phyloP scores from a whole-genome alignment of 2,797 vertebrate genomes.

The Lophius americanus region DNA sequence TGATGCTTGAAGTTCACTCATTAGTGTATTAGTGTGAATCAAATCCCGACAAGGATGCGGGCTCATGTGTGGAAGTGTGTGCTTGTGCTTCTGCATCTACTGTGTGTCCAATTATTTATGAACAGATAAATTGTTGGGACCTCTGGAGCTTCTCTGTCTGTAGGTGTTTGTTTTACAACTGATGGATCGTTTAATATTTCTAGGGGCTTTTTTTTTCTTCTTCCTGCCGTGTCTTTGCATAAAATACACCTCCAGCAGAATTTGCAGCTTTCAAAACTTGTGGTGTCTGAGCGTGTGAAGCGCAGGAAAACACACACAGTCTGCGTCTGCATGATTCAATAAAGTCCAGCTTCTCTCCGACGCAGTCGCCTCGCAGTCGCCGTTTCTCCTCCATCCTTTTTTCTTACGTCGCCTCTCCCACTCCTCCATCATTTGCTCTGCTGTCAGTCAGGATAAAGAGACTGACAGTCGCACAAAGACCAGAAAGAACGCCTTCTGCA shows the following conservation, averaged over 20 bases:
- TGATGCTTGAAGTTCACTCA: slow-evolving; percentile 59
- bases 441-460: slow-evolving; percentile 58
- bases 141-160: not conserved
- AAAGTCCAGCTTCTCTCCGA: slow-evolving; percentile 36
- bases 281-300: slow-evolving; percentile 4
- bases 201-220: not conserved
- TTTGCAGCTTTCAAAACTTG: not conserved
- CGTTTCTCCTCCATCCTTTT: slow-evolving; percentile 34
- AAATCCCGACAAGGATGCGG: slow-evolving; percentile 65
- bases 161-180: slow-evolving; percentile 6
- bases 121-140: slow-evolving; percentile 20
- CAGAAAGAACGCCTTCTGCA: slow-evolving; percentile 54
- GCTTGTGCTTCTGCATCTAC: slow-evolving; percentile 1
- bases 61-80: slow-evolving; percentile 48
- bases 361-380: slow-evolving; percentile 33
- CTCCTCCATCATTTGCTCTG: slow-evolving; percentile 40
- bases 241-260: not conserved
- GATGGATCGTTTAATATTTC: slow-evolving; percentile 8
- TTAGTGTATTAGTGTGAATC: slow-evolving; percentile 71
- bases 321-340: slow-evolving; percentile 30
- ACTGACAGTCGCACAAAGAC: slow-evolving; percentile 66
- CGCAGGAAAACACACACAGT: not conserved
- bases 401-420: slow-evolving; percentile 32
- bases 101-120: slow-evolving; percentile 45
- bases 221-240: not conserved